phyloP scores from a whole-genome alignment of 2,113 vertebrate species.

The Larimichthys crocea region DNA sequence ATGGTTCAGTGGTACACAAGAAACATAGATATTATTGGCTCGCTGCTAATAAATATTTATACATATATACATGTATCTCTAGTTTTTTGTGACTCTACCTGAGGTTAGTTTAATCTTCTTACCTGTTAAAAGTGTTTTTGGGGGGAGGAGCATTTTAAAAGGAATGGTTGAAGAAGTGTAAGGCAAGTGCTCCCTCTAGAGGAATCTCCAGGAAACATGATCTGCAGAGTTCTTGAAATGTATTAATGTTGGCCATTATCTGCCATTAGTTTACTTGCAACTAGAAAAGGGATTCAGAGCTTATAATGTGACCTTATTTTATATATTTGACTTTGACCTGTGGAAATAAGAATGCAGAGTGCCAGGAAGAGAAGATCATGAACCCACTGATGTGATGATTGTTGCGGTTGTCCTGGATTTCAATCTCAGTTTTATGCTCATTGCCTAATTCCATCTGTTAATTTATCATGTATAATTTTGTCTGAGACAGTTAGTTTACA shows the following conservation, averaged over 20 bases:
- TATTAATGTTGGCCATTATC: neutral
- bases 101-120: too few species aligned
- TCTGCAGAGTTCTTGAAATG: neutral
- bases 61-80: neutral
- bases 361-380: neutral
- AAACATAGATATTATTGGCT: neutral
- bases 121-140: too few species aligned
- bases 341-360: neutral
- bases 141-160: neutral
- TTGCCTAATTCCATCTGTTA: neutral
- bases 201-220: neutral
- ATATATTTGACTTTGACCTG: neutral
- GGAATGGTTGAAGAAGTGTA: neutral
- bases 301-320: neutral
- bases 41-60: neutral
- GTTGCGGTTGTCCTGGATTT: neutral
- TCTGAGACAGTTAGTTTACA: neutral
- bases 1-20: neutral
- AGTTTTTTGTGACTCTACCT: neutral
- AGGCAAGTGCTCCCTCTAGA: constrained; percentile 60
- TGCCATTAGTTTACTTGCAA: neutral
- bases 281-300: neutral
- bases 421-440: neutral
- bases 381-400: neutral
- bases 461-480: neutral